phyloP scores from a whole-genome alignment of 2,113 vertebrate species.

The Limnothrissa miodon region DNA sequence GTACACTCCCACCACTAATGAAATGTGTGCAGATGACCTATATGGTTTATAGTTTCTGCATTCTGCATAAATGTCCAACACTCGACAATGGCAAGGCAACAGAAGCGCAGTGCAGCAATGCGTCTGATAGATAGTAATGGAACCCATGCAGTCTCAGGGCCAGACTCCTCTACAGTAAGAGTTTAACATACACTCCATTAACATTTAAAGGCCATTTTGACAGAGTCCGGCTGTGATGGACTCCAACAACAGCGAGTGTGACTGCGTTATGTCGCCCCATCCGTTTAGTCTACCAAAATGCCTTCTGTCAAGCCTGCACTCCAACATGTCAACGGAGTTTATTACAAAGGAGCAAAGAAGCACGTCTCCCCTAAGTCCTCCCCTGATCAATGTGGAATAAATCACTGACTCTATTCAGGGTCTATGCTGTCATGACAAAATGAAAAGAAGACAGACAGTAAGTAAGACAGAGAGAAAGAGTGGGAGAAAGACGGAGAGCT shows the following conservation, averaged over 20 bases:
- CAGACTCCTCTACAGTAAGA: not conserved
- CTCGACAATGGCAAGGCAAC: too few species aligned
- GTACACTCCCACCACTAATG: too few species aligned
- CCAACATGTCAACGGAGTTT: constrained; percentile 5
- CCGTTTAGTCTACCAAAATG: not conserved
- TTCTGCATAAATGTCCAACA: too few species aligned
- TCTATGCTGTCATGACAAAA: not conserved
- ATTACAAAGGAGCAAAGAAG: constrained; percentile 1
- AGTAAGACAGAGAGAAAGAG: not conserved
- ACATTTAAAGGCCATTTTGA: not conserved
- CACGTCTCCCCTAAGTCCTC: not conserved
- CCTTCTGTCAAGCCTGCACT: not conserved
- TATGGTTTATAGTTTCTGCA: too few species aligned
- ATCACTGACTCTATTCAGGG: not conserved
- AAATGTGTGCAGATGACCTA: too few species aligned
- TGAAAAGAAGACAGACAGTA: not conserved
- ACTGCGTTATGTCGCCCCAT: not conserved
- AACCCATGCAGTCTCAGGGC: not conserved
- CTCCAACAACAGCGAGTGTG: not conserved
- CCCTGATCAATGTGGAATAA: not conserved
- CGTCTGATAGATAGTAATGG: not conserved
- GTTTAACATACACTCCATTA: not conserved
- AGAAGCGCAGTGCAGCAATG: not conserved
- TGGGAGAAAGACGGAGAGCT: not conserved
- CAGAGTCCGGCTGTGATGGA: not conserved